Evolutionary conservation across 2,113 vertebrate species (phyloP).

Genomic region (Petrocephalus microphthalmus): DNA sequence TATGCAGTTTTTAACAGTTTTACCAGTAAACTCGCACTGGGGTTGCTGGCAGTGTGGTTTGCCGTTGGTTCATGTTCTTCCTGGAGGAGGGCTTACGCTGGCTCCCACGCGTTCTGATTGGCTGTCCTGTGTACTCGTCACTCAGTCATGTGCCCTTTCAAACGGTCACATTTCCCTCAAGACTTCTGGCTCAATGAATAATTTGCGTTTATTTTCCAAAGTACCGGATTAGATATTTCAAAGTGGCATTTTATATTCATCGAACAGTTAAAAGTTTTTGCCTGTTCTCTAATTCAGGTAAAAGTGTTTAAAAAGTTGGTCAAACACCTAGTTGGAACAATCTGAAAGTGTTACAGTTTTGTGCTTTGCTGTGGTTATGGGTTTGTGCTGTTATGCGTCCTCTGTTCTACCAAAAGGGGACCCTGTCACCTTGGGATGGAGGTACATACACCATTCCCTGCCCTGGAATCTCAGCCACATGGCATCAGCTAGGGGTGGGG

Average conservation of each 20-base stretch:
- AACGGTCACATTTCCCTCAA: not conserved
- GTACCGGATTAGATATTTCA: not conserved
- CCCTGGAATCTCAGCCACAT: not conserved
- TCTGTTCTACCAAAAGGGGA: not conserved
- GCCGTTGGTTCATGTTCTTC: not conserved
- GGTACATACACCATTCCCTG: not conserved
- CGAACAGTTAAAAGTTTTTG: not conserved
- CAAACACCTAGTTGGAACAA: not conserved
- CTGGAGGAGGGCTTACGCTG: not conserved
- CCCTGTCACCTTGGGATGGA: not conserved
- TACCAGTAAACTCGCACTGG: not conserved
- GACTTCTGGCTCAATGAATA: not conserved
- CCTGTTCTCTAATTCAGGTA: too few species aligned
- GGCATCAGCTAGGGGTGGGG: not conserved
- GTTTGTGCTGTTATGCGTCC: not conserved
- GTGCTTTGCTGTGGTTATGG: not conserved
- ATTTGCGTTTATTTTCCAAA: not conserved
- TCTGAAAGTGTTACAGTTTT: not conserved
- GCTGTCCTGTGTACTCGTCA: not conserved
- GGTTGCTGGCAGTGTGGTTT: not conserved
- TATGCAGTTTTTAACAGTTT: not conserved
- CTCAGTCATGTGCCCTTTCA: not conserved
- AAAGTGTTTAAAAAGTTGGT: too few species aligned
- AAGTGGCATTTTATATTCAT: not conserved
- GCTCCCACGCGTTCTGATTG: not conserved